Percentiles rank a stretch among this genome's conserved stretches.
Evolutionary conservation across 1,140 invertebrate genomes (phyloP).

Genomic region (Cyclargus thomasi): DNA sequence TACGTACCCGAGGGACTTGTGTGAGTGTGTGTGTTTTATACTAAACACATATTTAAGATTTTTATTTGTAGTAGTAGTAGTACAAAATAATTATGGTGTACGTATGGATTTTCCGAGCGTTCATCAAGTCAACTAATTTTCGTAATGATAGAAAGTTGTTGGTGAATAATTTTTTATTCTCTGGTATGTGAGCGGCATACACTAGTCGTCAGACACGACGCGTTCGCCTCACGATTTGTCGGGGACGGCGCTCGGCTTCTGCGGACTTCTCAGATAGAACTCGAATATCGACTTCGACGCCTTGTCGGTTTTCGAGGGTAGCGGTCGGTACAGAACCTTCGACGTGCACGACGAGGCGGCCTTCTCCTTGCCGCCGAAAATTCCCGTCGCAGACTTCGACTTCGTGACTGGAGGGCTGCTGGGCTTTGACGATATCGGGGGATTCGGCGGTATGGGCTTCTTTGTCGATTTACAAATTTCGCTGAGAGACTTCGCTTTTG

Average conservation of each 20-base stretch:
- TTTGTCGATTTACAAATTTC: background rate
- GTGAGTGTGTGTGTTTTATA: no score
- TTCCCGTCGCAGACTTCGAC: background rate
- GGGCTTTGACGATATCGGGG: no score
- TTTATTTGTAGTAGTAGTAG: no score
- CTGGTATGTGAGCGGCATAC: background rate
- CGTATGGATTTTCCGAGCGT: no score
- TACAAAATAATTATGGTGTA: no score
- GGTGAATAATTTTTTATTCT: background rate
- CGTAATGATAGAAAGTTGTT: no score
- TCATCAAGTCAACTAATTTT: no score
- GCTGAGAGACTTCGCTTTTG: background rate
- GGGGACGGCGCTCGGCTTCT: background rate
- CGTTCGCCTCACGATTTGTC: background rate
- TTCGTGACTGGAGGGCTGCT: background rate
- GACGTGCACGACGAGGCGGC: background rate
- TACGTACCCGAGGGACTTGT: no score
- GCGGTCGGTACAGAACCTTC: background rate
- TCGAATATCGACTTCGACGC: background rate
- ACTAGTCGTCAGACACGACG: background rate
- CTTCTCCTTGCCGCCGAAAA: background rate
- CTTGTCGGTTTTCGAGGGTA: background rate
- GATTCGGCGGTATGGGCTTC: background rate
- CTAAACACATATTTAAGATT: no score
- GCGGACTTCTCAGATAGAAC: background rate